Evolutionary conservation across 53 echinoderm and acorn worm genomes (phyloP).

Genomic region (Holothuria leucospilota): DNA sequence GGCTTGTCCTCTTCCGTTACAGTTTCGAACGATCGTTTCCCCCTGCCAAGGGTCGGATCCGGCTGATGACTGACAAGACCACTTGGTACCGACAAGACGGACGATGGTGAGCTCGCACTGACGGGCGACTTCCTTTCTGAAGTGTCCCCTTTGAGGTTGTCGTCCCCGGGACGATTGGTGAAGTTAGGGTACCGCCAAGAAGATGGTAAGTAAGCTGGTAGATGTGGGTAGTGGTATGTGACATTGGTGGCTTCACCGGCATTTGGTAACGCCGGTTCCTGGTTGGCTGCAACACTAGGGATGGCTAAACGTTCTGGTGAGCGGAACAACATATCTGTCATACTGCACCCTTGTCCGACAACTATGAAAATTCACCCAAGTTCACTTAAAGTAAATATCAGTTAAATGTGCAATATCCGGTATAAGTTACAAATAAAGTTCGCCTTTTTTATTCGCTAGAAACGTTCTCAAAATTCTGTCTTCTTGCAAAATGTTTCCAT

Average conservation of each 20-base stretch:
- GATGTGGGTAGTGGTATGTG: constrained; percentile 25
- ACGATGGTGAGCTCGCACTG: neutral
- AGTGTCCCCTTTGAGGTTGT: neutral
- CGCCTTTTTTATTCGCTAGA: no score
- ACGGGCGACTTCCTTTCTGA: neutral
- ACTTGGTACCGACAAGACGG: neutral
- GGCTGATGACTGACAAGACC: no score
- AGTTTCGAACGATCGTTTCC: constrained; percentile 6
- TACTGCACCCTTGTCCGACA: neutral
- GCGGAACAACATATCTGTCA: constrained; percentile 52
- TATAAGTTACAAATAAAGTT: no score
- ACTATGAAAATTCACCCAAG: neutral
- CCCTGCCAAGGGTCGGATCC: neutral
- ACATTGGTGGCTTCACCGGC: neutral
- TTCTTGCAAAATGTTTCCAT: no score
- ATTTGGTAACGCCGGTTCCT: constrained; percentile 16
- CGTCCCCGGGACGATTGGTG: neutral
- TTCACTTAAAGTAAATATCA: no score
- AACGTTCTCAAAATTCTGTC: no score
- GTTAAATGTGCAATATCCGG: no score
- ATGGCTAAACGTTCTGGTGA: constrained; percentile 49
- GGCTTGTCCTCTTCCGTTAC: constrained; percentile 1
- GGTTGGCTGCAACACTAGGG: constrained; percentile 34
- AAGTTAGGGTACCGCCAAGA: constrained; percentile 25
- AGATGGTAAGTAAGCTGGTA: constrained; percentile 29